phyloP scores from a whole-genome alignment of 1,140 invertebrate genomes.

The Pteromalus puparum region DNA sequence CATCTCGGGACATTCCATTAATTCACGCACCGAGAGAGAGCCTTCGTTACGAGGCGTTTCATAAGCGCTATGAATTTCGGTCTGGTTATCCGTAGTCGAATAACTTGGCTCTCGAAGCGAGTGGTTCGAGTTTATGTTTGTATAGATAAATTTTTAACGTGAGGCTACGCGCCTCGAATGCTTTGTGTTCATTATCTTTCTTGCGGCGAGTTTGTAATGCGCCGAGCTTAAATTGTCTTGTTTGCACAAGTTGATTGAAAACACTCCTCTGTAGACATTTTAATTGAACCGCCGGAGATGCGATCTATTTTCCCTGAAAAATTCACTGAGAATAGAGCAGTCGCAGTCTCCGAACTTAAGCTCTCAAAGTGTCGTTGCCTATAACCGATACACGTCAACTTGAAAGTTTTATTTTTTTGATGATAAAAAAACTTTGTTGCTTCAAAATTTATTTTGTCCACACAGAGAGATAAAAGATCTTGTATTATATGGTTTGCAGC shows the following conservation, averaged over 20 bases:
- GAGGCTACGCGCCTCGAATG: too few relatives aligned
- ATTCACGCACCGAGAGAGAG: background rate
- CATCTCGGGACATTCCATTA: background rate
- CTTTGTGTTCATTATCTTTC: conserved; percentile 26
- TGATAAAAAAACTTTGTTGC: too few relatives aligned
- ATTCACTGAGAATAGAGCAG: too few relatives aligned
- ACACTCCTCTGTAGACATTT: background rate
- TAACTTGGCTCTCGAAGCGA: background rate
- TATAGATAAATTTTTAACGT: conserved; percentile 30
- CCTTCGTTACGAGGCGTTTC: background rate
- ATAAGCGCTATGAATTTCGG: background rate
- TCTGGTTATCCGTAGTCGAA: background rate
- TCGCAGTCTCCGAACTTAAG: too few relatives aligned
- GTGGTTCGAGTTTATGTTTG: background rate
- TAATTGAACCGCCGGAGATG: background rate
- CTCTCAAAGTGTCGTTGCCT: too few relatives aligned
- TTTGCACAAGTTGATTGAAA: background rate
- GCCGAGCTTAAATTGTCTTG: conserved; percentile 27
- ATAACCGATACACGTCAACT: too few relatives aligned
- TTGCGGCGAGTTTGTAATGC: conserved; percentile 23
- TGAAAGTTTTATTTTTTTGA: too few relatives aligned
- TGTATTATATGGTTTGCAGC: too few relatives aligned
- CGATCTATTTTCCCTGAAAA: too few relatives aligned
- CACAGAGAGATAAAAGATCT: too few relatives aligned
- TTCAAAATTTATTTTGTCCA: too few relatives aligned